phyloP scores from a whole-genome alignment of 2,888 invertebrate species.

The Hydraecia micacea region DNA sequence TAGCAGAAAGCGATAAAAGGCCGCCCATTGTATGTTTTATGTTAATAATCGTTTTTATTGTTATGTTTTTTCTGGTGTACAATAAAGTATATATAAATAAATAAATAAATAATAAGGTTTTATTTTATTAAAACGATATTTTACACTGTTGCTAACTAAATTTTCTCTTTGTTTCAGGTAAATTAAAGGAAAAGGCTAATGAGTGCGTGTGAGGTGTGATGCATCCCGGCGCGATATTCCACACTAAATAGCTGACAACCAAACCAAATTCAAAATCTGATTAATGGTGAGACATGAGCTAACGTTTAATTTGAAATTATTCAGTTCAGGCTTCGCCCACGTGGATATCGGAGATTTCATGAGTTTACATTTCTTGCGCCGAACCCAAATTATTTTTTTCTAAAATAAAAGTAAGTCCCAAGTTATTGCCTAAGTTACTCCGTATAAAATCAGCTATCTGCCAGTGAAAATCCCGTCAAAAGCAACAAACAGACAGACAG shows the following conservation, averaged over 20 bases:
- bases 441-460: not conserved
- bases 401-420: not conserved
- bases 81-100: too few relatives aligned
- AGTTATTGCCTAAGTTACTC: not conserved
- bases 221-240: not conserved
- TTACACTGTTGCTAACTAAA: constrained; percentile 15
- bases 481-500: not conserved
- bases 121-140: constrained; percentile 1
- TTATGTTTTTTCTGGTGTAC: too few relatives aligned
- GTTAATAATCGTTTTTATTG: too few relatives aligned
- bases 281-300: constrained; percentile 22
- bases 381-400: not conserved
- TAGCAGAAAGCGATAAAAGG: too few relatives aligned
- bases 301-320: not conserved
- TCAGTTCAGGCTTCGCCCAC: not conserved
- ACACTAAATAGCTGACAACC: not conserved
- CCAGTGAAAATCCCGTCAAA: not conserved
- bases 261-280: constrained; percentile 8
- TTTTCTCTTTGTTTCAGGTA: constrained; percentile 68
- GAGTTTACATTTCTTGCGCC: not conserved
- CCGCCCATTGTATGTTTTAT: too few relatives aligned
- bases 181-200: not conserved
- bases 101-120: too few relatives aligned
- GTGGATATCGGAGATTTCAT: not conserved
- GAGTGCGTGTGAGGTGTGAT: not conserved